Base-by-base conservation (phyloP, 2,113 vertebrate genomes). In the Megaleporinus macrocephalus region DNA sequence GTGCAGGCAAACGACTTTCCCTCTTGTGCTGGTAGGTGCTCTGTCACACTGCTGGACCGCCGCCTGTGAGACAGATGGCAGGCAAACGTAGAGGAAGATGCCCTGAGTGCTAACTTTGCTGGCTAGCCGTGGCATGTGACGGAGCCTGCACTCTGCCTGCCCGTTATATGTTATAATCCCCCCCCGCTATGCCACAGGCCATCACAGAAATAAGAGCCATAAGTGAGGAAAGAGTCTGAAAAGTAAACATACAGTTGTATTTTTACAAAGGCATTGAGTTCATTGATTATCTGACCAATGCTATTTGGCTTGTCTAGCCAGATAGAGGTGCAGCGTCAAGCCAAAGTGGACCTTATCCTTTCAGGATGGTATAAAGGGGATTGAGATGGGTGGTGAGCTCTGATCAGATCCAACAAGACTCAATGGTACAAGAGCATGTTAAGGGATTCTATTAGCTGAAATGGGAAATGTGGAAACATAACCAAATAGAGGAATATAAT, bases 41-140 rank as follows among this genome's bases (percentile, higher is more conserved):
- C 87, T 84, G 78, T 78, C 86, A 80, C 81, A 65, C 87, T 91
- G 87, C 86, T 93, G 91, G 91, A 92, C 88, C 83, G 55, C 87
- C 83, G 90, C 91, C 92, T 92, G 91, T 68, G 88, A 88, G 90
- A 92, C 93, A 94, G 93, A 94, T 94, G 93, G 94, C 87, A 88
- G 88, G 83, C 87, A 90, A 93, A 85, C 91, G 91, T 89, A 90
- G 89, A 90, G 89, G 91, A 89, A 91, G 88, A 90, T 88, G 90
- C 89, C 88, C 91, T 87, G 86, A 91, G 86, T 85, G 75, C 86
- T 86, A 89, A 93, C 90, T 90, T 90, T 89, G 88, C 86, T 86
- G 91, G 86, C 89, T 88, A 89, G 90, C 69, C 80, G 87, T 90
- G 78, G 20, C 63, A 88, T 86, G 81, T 41, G 73, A 87, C 88